Conservation (phyloP, 2,888 invertebrate genomes). For the Pammene aurita region DNA sequence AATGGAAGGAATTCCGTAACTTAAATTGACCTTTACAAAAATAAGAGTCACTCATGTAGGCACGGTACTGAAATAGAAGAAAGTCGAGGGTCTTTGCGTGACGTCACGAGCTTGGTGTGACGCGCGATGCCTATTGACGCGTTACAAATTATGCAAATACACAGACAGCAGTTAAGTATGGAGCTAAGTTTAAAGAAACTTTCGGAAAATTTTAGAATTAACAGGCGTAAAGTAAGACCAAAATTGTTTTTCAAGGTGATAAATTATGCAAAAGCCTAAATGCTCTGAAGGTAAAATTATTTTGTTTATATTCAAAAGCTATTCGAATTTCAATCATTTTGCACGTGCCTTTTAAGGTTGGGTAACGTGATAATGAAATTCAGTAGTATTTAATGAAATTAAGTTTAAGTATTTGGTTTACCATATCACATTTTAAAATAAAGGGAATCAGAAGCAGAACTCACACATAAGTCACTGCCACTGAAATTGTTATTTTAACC, state of each 20-base stretch:
- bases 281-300: neutral
- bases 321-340: constrained; percentile 10
- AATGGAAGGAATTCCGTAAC: neutral
- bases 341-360: neutral
- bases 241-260: constrained; percentile 7
- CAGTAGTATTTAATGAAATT: too few relatives aligned
- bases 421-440: too few relatives aligned
- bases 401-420: too few relatives aligned
- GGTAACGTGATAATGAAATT: neutral
- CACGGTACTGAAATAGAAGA: constrained; percentile 18
- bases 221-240: constrained; percentile 7
- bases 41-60: constrained; percentile 5
- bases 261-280: constrained; percentile 18
- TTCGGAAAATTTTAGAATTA: constrained; percentile 10
- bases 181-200: constrained; percentile 11
- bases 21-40: constrained; percentile 25
- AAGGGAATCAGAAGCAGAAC: too few relatives aligned
- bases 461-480: too few relatives aligned
- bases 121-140: constrained; percentile 28
- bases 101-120: constrained; percentile 27
- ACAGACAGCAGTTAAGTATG: constrained; percentile 24
- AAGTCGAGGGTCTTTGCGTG: neutral
- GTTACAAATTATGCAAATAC: constrained; percentile 39
- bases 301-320: neutral
- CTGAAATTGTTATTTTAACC: too few relatives aligned